Percentiles rank a stretch among this genome's conserved stretches.
Evolutionary conservation across 2,888 invertebrate species (phyloP).

Genomic region (Drosophila lacicola): DNA sequence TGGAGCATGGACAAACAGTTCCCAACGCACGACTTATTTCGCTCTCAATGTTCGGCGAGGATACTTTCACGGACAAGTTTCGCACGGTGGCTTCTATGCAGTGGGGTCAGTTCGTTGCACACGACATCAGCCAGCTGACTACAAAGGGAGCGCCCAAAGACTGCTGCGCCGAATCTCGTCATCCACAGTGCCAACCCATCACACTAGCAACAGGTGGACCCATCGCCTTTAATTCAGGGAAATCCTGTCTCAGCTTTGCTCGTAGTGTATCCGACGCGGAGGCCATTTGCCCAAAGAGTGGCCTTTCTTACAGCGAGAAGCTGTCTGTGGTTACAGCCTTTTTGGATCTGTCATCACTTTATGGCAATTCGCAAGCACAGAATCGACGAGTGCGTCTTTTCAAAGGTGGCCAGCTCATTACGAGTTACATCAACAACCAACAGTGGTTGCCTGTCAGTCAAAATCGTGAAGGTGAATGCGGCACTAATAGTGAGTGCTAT

Average conservation of each 20-base stretch:
- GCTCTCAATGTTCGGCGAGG: conserved; percentile 73
- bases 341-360: conserved; percentile 91
- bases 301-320: conserved; percentile 87
- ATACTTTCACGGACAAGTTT: conserved; percentile 61
- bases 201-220: conserved; percentile 86
- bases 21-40: conserved; percentile 79
- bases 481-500: conserved; percentile 88
- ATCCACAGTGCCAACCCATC: conserved; percentile 85
- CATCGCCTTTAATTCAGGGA: conserved; percentile 85
- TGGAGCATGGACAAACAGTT: conserved; percentile 52
- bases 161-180: conserved; percentile 64
- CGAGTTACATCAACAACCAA: conserved; percentile 86
- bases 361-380: conserved; percentile 89
- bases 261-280: conserved; percentile 88
- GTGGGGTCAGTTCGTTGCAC: conserved; percentile 79
- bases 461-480: conserved; percentile 87
- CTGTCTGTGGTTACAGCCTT: conserved; percentile 84
- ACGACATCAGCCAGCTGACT: conserved; percentile 71
- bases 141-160: conserved; percentile 65
- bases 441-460: conserved; percentile 89
- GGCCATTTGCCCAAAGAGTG: conserved; percentile 86
- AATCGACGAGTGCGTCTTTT: conserved; percentile 88
- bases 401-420: conserved; percentile 88
- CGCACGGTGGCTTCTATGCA: conserved; percentile 79
- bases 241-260: conserved; percentile 88